These are phyloP conservation scores for Callorhinus ursinus DNA, from an alignment of 2,113 vertebrate species.

Conservation along the genomic window DNA sequence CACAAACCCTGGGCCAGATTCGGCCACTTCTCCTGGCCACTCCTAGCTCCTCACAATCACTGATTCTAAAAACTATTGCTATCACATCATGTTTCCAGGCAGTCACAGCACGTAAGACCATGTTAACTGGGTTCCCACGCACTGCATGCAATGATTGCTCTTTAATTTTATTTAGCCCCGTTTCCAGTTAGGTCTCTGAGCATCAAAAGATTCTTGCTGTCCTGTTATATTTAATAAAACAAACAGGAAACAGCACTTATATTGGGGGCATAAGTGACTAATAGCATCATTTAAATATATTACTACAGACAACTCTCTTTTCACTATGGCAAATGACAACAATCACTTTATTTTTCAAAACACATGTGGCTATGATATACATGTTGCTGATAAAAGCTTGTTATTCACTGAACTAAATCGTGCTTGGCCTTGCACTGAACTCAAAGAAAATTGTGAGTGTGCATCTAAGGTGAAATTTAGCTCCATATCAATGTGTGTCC, in stretches of 20 bases:
- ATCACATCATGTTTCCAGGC: background rate
- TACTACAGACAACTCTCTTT: constrained; percentile 24
- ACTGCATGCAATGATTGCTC: background rate
- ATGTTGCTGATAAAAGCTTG: constrained; percentile 63
- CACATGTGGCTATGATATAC: constrained; percentile 43
- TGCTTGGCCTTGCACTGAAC: constrained; percentile 73
- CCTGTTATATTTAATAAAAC: constrained; percentile 42
- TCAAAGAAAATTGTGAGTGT: constrained; percentile 61
- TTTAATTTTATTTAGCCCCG: constrained; percentile 44
- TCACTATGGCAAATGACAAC: constrained; percentile 49
- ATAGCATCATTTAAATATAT: constrained; percentile 62
- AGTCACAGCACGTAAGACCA: background rate
- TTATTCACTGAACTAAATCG: constrained; percentile 67
- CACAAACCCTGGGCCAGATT: background rate
- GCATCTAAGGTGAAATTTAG: constrained; percentile 65
- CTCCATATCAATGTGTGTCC: background rate
- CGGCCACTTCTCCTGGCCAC: background rate
- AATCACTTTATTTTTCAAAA: constrained; percentile 71
- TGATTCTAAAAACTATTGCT: background rate
- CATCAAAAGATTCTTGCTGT: constrained; percentile 9
- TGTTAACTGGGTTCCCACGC: background rate
- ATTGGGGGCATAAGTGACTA: constrained; percentile 53
- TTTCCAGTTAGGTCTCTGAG: constrained; percentile 26
- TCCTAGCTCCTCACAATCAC: background rate
- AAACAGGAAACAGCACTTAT: constrained; percentile 47